Conservation (phyloP, 2,113 vertebrate genomes). For the Hippocampus abdominalis region DNA sequence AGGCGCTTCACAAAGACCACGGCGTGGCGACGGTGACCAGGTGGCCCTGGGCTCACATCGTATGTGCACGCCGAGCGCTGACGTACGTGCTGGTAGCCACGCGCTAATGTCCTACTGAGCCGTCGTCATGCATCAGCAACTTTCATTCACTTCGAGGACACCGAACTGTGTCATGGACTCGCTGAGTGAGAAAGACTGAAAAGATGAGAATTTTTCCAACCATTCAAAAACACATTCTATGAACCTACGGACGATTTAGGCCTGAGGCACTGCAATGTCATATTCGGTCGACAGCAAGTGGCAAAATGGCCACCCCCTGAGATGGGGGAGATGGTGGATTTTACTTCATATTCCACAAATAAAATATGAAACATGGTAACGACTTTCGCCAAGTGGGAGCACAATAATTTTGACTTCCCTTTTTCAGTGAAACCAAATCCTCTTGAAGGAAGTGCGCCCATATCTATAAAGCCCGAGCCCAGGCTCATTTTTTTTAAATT, state of each 20-base stretch:
- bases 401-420: too few species aligned
- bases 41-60: slow-evolving; percentile 58
- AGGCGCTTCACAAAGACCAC: slow-evolving; percentile 74
- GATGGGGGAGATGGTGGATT: too few species aligned
- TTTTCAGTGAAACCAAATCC: neutral
- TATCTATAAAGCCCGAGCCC: neutral
- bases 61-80: neutral
- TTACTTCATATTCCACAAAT: too few species aligned
- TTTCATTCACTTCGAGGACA: neutral
- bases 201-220: neutral
- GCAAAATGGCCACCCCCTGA: too few species aligned
- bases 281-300: too few species aligned
- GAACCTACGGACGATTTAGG: too few species aligned
- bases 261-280: too few species aligned
- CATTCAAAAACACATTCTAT: too few species aligned
- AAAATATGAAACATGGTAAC: too few species aligned
- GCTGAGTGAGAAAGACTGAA: neutral
- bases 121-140: neutral
- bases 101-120: slow-evolving; percentile 12
- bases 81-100: slow-evolving; percentile 3
- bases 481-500: neutral
- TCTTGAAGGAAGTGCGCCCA: neutral
- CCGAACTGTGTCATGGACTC: neutral
- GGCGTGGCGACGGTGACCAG: slow-evolving; percentile 68
- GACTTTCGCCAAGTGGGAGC: too few species aligned